Evolutionary conservation across 2,888 invertebrate species (phyloP).

Genomic region (Pseudococcus viburni): DNA sequence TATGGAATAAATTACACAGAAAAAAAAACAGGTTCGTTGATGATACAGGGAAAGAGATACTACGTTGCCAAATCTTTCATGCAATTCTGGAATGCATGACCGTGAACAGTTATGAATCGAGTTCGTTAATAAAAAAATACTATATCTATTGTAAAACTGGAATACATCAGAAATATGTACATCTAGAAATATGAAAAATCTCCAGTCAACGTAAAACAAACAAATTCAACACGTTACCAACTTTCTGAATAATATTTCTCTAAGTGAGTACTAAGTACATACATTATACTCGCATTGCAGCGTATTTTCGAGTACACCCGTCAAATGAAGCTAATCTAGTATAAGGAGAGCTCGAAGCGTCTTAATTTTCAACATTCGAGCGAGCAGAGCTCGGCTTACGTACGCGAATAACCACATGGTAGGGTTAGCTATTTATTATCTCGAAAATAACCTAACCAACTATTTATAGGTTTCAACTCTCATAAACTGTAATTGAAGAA

Average conservation of each 20-base stretch:
- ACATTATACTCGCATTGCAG: background rate
- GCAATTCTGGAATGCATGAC: constrained; percentile 58
- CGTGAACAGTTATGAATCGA: constrained; percentile 51
- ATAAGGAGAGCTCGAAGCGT: background rate
- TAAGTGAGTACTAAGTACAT: background rate
- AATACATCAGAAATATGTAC: background rate
- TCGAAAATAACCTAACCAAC: constrained; percentile 29
- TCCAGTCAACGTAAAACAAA: background rate
- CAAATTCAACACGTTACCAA: background rate
- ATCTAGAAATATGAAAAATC: background rate
- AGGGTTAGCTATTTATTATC: constrained; percentile 48
- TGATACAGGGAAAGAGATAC: constrained; percentile 2
- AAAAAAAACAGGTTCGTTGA: constrained; percentile 48
- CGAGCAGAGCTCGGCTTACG: background rate
- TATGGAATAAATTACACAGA: constrained; percentile 42
- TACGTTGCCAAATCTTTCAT: constrained; percentile 51
- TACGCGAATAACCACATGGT: background rate
- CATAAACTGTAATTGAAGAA: constrained; percentile 40
- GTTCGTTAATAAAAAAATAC: constrained; percentile 50
- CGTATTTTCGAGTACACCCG: too few relatives aligned
- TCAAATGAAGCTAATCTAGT: background rate
- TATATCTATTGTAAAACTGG: constrained; percentile 28
- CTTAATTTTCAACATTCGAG: background rate
- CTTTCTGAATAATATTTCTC: background rate
- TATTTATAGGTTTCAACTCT: constrained; percentile 51